Conservation (phyloP, 2,888 invertebrate species). For the Cactoblastis cactorum region DNA sequence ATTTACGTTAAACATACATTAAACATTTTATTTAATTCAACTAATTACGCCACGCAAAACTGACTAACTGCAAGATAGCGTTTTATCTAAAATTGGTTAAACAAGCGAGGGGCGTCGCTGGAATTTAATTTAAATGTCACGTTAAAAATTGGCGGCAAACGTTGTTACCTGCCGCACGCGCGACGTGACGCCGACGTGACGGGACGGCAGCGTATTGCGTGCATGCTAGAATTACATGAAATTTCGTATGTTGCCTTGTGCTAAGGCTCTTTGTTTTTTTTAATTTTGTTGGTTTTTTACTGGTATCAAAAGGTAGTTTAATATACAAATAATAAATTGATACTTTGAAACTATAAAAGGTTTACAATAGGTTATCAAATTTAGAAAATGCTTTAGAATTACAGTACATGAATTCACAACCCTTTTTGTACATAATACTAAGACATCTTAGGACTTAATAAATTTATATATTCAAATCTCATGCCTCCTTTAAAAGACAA, state of each 20-base stretch:
- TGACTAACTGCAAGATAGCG: conserved; percentile 2
- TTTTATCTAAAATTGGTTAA: conserved; percentile 13
- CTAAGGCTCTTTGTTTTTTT: background rate
- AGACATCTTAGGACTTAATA: too few relatives aligned
- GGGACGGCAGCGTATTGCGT: conserved; percentile 18
- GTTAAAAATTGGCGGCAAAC: conserved; percentile 64
- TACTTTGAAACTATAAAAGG: too few relatives aligned
- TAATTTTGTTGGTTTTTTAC: background rate
- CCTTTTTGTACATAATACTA: too few relatives aligned
- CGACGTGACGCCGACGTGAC: conserved; percentile 22
- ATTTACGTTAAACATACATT: background rate
- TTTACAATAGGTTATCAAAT: too few relatives aligned
- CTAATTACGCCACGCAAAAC: background rate
- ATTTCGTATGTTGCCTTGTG: conserved; percentile 3
- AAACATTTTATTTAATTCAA: background rate
- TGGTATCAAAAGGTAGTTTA: too few relatives aligned
- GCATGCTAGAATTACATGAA: background rate
- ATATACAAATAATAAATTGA: too few relatives aligned
- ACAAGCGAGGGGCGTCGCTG: conserved; percentile 16
- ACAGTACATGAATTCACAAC: too few relatives aligned
- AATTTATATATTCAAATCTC: too few relatives aligned
- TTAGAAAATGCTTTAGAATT: too few relatives aligned
- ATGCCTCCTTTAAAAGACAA: too few relatives aligned
- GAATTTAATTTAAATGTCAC: conserved; percentile 74
- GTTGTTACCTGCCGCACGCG: conserved; percentile 58